Evolutionary conservation across 2,888 invertebrate species (phyloP), one percentile per base, ranked within the genome.

Genomic region (Calameuta idolon): DNA sequence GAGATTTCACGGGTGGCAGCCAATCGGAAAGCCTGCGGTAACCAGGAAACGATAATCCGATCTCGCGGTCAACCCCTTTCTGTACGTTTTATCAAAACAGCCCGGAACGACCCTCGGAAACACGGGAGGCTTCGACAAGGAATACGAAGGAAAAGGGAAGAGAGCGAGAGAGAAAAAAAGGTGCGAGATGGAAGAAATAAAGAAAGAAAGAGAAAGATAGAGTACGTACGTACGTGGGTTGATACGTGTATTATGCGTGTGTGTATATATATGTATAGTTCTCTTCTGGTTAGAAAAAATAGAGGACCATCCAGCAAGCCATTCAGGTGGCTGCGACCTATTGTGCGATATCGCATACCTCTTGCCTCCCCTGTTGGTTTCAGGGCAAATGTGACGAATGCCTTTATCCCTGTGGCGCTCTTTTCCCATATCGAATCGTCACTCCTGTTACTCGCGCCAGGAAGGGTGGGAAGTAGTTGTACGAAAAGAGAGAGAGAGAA

Each of bases 321-420:
- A 71, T 71, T 71, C 71, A 71, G 4, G 11, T 71, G 31, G 31
- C 33, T 34, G 11, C 55, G 23, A 68, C 68, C 78, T 78, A 85
- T 84, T 85, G 84, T 85, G 71, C 75, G 78, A 76, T 76, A 78
- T 84, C 81, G 81, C 82, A 71, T 76, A 77, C 78, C 84, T 78
- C 71, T 9, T 55, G 55, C 55, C 23, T 37, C 1, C 55, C 40
- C 23, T 55, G 55, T 0, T 15, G 9, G 23, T 23, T 55, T 9
- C 79, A 81, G 80, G 80, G 79, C 79, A 77, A 75, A 78, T 83
- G 81, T 84, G 84, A 85, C 85, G 83, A 85, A 85, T 85, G 83
- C 83, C 82, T 83, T 81, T 85, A 85, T 84, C 9, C 55, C 23
- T 9, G 55, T 55, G 9, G 55, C 55, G 5, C 55, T 2, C 23